Evolutionary conservation across 2,888 invertebrate species (phyloP), one percentile per base, ranked within the genome.

Genomic region (Galeruca laticollis): DNA sequence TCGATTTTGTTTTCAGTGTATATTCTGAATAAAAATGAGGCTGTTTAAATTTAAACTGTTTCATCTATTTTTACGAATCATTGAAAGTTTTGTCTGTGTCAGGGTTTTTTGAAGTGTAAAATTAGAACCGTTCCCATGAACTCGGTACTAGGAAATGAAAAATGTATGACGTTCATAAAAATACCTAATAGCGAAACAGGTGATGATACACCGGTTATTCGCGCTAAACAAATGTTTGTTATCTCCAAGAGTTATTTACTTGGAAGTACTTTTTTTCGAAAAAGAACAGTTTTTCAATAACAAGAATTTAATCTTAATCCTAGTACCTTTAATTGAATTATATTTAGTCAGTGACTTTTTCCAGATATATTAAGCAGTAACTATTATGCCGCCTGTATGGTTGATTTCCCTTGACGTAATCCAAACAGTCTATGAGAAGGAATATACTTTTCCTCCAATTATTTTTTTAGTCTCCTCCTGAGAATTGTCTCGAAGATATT

Each of bases 101-200:
- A 54, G 31, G 54, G 54, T 54, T 54, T 54, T 54, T 31, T 26
- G 5, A 3, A 26, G 31, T 54, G 1, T 54, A 54, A 54, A 54
- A 54, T 54, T 54, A 54, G 54, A 54, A 54, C 26, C 2, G 20
- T 51, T 21, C 51, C 31, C n/a, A n/a, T 52, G 31, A 52, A 52
- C 26, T 26, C 26, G 8, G n/a, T 54, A 54, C 31, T 31, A 54
- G 54, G 52, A 54, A 54, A 31, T 26, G 11, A 10, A 49, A 18
- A 47, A n/a, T 47, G 2, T 52, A 52, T 52, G 52, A 52, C 26
- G 26, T 4, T 2, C 13, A 15, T 49, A 52, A 26, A 52, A 52
- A 52, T 52, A 52, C 21, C 52, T 20, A 26, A 21, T 20, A 13
- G 52, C 5, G 21, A 52, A 52, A 52, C 52, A 52, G 51, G 21